Evolutionary conservation across 2,888 invertebrate species (phyloP), one percentile per base, ranked within the genome.

Genomic region (Physocephala rufipes): DNA sequence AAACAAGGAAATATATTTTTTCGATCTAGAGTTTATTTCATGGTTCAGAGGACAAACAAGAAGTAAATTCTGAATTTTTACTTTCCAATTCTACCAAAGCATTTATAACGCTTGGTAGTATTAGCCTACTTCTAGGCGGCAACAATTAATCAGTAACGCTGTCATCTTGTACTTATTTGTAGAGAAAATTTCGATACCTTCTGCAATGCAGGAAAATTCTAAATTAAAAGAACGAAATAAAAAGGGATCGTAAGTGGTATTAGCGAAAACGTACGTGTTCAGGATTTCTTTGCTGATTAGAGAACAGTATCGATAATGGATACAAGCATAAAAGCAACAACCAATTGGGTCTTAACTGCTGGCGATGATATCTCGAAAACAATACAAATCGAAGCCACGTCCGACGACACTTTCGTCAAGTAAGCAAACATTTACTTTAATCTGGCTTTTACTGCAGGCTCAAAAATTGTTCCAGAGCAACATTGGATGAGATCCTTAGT

Each of bases 391-490:
- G 78, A 79, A 2, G 55, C 75, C 1, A 76, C 75, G 2, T 78
- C 82, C 28, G 82, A 84, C 53, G 82, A 82, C 69, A 73, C 80
- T 24, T 84, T 82, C 68, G 72, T 78, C 36, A 81, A 80, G 84
- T 85, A 71, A 76, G 76, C 19, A 28, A 64, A 24, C 16, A 3
- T 63, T 24, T 75, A 71, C 45, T 72, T 67, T 71, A 0, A 21
- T 19, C 21, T 21, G 28, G 28, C 21, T 55, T 24, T 15, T n/a
- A 70, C 9, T 72, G n/a, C 21, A 16, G 19, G 19, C 15, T 45
- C 13, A 15, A 49, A n/a, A 53, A 67, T 12, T 2, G 30, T 2
- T 5, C 36, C 69, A 85, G 85, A 49, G 83, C 83, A 2, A 67
- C 76, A 3, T 67, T 84, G 53, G 79, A 84, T 62, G 83, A 83